phyloP scores from a whole-genome alignment of 2,888 invertebrate species.

The Agrochola lota region DNA sequence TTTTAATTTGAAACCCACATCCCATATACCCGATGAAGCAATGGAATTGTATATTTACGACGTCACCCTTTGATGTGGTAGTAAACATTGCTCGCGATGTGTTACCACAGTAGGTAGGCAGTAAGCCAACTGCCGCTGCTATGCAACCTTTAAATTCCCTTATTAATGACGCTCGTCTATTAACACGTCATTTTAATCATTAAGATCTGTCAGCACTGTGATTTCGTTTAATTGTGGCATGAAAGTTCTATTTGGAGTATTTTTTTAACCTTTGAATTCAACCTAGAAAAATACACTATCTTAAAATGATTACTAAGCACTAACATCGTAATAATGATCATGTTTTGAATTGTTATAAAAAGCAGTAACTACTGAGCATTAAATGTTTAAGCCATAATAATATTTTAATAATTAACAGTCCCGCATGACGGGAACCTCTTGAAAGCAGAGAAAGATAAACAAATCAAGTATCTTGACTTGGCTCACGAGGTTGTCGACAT shows the following conservation, averaged over 20 bases:
- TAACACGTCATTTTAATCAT: conserved; percentile 48
- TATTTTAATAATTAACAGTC: too few relatives aligned
- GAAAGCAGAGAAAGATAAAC: too few relatives aligned
- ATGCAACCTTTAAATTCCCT: conserved; percentile 56
- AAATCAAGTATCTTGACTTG: too few relatives aligned
- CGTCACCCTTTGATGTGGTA: conserved; percentile 47
- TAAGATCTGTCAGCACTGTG: conserved; percentile 52
- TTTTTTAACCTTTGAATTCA: neutral
- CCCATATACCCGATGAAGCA: conserved; percentile 25
- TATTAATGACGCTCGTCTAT: conserved; percentile 54
- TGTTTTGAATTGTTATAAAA: too few relatives aligned
- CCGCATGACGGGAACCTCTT: too few relatives aligned
- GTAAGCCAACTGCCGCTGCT: conserved; percentile 39
- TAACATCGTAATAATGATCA: too few relatives aligned
- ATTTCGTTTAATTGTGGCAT: conserved; percentile 16
- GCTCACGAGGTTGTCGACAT: too few relatives aligned
- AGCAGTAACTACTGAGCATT: too few relatives aligned
- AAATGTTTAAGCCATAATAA: too few relatives aligned
- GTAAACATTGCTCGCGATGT: conserved; percentile 55
- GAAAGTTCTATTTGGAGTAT: conserved; percentile 6
- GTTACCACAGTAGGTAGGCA: conserved; percentile 46
- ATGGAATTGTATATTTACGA: conserved; percentile 34
- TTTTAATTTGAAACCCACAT: neutral
- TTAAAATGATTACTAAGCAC: too few relatives aligned
- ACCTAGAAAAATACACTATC: too few relatives aligned